Percentiles rank a stretch among this genome's conserved stretches.
Evolutionary conservation across 2,888 invertebrate genomes (phyloP).

Genomic region (Cremastinae sp.): DNA sequence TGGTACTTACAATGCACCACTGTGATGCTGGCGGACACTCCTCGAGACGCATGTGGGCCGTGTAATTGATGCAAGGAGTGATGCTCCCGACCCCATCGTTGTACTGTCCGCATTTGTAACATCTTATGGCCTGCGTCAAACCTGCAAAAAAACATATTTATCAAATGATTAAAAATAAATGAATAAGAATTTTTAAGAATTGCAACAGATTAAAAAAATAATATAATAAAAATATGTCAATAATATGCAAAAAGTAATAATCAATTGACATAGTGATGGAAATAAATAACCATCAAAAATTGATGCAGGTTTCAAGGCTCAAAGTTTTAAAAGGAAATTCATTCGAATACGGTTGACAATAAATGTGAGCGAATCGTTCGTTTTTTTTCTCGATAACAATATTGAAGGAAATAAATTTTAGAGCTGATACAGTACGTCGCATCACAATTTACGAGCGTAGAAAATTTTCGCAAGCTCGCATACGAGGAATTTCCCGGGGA

Average conservation of each 20-base stretch:
- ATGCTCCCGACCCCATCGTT: conserved; percentile 93
- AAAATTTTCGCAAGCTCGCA: conserved; percentile 5
- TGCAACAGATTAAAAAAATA: background rate
- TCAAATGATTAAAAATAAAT: background rate
- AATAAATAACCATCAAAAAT: no score
- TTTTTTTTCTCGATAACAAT: conserved; percentile 10
- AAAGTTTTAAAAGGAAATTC: no score
- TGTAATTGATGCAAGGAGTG: conserved; percentile 90
- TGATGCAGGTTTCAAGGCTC: no score
- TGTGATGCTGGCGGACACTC: conserved; percentile 85
- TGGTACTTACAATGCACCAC: conserved; percentile 89
- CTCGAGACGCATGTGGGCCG: conserved; percentile 85
- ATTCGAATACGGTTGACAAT: no score
- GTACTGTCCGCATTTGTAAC: conserved; percentile 91
- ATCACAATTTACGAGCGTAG: conserved; percentile 39
- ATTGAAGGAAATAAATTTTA: conserved; percentile 30
- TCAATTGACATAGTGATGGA: no score
- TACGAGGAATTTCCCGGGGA: background rate
- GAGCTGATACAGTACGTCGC: conserved; percentile 16
- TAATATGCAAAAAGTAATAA: no score
- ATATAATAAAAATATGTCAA: conserved; percentile 5
- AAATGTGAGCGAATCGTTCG: conserved; percentile 4
- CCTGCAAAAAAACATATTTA: conserved; percentile 65
- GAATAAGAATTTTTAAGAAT: no score
- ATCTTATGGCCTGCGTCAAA: conserved; percentile 82